Evolutionary conservation across 2,113 vertebrate species (phyloP), one percentile per base, ranked within the genome.

Genomic region (Scophthalmus maximus): DNA sequence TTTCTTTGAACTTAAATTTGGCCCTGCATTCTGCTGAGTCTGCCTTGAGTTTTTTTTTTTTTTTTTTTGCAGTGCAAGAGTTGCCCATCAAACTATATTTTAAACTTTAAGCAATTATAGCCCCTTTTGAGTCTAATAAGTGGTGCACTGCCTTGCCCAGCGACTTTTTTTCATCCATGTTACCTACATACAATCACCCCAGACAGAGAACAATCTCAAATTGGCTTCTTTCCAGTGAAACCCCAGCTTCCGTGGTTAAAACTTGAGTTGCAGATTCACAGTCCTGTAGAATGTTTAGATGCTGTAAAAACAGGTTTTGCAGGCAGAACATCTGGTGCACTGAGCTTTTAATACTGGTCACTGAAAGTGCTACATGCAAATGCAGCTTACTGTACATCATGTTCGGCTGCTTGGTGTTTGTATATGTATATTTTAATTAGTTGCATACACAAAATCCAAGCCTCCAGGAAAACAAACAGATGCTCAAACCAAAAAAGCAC

Each of bases 11-110:
- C 62, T 56, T 72, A 50, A 29, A 66, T 78, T 71, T 72, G 22
- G 36, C 34, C 47, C 40, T 26, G 29, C 42, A 34, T 78, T 74
- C 66, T 63, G 59, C 69, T 53, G 70, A 72, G 66, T 32, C 17
- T 49, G 36, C 34, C 47, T 57, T 47, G 36, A 14, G 34, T 11
- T 9, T 36, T 34, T 36, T 36, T 36, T 36, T 36, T 12, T 4
- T 36, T 36, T 38, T 38, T 15, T 38, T 5, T 38, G 6, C 15
- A 5, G 4, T 38, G 12, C 36, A 38, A 15, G 14, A 38, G 3
- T 4, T 70, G 18, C 30, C 22, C n/a, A 25, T 23, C 61, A 20
- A 65, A 23, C 14, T 27, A 4, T 12, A 12, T 15, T 20, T 23
- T 61, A 20, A 65, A 23, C 14, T 27, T 6, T 12, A 12, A 12